Evolutionary conservation across 2,797 vertebrate genomes (phyloP).

Genomic region (Amblyraja radiata): DNA sequence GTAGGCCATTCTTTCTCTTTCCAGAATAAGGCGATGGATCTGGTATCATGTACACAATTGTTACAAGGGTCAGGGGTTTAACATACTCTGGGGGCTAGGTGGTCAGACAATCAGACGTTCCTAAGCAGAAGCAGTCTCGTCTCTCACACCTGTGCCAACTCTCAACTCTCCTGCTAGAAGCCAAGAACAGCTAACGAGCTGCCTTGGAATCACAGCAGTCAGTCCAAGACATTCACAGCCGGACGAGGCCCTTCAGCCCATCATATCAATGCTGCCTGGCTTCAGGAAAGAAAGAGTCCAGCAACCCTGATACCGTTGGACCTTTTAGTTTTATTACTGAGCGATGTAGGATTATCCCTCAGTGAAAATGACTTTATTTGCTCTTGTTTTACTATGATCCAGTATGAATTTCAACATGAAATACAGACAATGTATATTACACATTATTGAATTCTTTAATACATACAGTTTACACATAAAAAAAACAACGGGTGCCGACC

Average conservation of each 20-base stretch:
- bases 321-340: conserved; percentile 17
- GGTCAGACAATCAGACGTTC: not conserved
- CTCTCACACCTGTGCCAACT: too few relatives aligned
- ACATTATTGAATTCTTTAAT: conserved; percentile 31
- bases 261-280: too few relatives aligned
- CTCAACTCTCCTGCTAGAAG: not conserved
- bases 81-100: not conserved
- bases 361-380: conserved; percentile 12
- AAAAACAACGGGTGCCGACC: not conserved
- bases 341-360: not conserved
- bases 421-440: conserved; percentile 29
- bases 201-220: too few relatives aligned
- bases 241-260: too few relatives aligned
- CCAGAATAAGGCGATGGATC: not conserved
- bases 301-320: not conserved
- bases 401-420: conserved; percentile 36
- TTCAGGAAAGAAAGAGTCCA: not conserved
- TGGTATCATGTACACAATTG: not conserved
- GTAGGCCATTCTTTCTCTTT: not conserved
- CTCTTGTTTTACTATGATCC: conserved; percentile 29
- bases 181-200: too few relatives aligned
- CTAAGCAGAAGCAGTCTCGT: not conserved
- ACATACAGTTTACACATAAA: conserved; percentile 31
- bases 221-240: too few relatives aligned
- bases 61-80: not conserved